Percentiles rank a stretch among this genome's conserved stretches.
Conservation (phyloP, 2,113 vertebrate genomes). For the Cyphomyrus plagiostoma region DNA sequence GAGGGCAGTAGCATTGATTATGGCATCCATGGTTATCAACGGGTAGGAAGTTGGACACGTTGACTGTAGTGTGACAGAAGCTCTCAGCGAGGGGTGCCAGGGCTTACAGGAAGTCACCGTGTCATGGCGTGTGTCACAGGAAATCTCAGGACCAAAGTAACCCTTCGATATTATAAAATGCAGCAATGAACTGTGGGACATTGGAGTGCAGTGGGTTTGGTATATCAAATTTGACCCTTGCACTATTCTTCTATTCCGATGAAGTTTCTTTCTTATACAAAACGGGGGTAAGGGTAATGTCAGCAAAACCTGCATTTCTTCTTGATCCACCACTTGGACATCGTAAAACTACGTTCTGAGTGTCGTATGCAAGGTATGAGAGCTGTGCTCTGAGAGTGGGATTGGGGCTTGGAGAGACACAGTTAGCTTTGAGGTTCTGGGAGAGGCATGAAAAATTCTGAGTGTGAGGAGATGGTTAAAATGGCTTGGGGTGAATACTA, state of each 20-base stretch:
- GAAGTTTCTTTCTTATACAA: not conserved
- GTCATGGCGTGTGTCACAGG: not conserved
- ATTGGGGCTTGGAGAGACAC: not conserved
- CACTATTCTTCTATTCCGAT: not conserved
- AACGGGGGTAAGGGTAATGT: not conserved
- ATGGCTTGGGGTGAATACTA: not conserved
- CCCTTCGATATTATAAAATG: not conserved
- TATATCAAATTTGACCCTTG: not conserved
- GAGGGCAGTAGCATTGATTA: not conserved
- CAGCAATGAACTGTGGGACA: not conserved
- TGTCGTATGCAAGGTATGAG: not conserved
- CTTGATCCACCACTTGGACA: not conserved
- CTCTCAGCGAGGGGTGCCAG: not conserved
- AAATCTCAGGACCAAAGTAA: not conserved
- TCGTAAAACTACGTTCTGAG: not conserved
- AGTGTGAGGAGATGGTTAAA: not conserved
- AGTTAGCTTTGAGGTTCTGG: not conserved
- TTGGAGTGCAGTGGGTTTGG: not conserved
- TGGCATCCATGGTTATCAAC: not conserved
- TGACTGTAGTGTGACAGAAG: constrained; percentile 1
- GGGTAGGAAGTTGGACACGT: not conserved
- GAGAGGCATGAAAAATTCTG: not conserved
- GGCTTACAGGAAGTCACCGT: not conserved
- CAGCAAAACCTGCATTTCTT: not conserved
- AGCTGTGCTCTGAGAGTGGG: not conserved